Base-by-base conservation (phyloP, 2,888 invertebrate species). In the Trissoscelio sp. region DNA sequence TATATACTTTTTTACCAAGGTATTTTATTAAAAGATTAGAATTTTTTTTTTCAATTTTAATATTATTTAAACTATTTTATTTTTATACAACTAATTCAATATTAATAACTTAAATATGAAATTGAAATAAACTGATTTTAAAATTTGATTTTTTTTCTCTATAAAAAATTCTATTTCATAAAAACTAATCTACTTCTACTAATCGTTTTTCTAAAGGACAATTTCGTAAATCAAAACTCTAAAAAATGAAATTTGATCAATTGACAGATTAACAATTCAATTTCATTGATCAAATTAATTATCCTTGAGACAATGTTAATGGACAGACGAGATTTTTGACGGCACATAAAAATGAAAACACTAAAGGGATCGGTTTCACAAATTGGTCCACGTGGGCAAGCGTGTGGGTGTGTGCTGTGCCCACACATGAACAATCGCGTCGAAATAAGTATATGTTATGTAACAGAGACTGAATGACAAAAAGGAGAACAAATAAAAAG, bases 381-480 rank as follows among this genome's bases (percentile, higher is more conserved):
- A 74, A 74, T 74, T 74, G 55, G 74, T 66, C 74, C 37, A 64
- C 48, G 74, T 74, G 74, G 64, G 74, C 64, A 74, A 64, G 12
- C 11, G 2, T 11, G 74, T 74, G 57, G 64, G n/a, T n/a, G 74
- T 12, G 57, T 31, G 11, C n/a, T 9, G 44, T 6, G 64, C 74
- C 74, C 74, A 74, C 74, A 51, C 60, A 22, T 28, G 55, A 22
- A 62, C 34, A 60, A 16, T 62, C 62, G 14, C 22, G 22, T 64
- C 28, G 53, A 55, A 39, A 55, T 62, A 73, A 73, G 31, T 64
- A 57, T 16, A 44, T 44, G 55, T 73, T 62, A 48, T 16, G 64
- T 24, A 64, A 64, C n/a, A 11, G 34, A 42, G 42, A 31, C 20
- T 3, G 67, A 39, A 46, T 20, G 14, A 0, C 20, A 48, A 64